Conservation (phyloP, 2,113 vertebrate species). For the Xiphophorus couchianus region DNA sequence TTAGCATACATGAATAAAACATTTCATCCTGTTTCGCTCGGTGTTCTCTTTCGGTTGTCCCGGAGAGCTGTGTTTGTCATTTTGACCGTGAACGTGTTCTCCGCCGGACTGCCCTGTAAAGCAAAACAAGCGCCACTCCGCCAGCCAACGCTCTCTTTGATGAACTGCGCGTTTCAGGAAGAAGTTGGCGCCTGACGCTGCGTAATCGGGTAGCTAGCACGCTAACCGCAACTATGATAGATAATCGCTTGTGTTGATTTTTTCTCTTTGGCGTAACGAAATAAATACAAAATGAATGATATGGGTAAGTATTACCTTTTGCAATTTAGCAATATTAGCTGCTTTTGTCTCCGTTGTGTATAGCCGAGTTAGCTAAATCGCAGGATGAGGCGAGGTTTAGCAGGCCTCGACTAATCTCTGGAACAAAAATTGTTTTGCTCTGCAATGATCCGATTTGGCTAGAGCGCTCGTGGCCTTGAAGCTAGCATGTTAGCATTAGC, state of each 20-base stretch:
- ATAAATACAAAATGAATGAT: constrained; percentile 59
- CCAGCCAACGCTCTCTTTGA: constrained; percentile 10
- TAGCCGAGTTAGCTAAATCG: constrained; percentile 15
- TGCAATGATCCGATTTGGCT: constrained; percentile 15
- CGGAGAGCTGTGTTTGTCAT: constrained; percentile 10
- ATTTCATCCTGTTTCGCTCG: background rate
- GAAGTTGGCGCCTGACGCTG: constrained; percentile 76
- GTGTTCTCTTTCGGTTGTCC: background rate
- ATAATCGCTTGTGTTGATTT: background rate
- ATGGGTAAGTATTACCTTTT: constrained; percentile 61
- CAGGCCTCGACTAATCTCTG: constrained; percentile 77
- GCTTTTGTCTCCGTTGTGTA: background rate
- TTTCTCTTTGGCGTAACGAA: background rate
- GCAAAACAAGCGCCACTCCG: constrained; percentile 37
- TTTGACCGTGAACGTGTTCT: accelerated
- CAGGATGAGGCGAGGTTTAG: constrained; percentile 18
- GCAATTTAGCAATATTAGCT: background rate
- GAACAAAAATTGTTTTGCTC: constrained; percentile 56
- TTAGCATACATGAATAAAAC: background rate
- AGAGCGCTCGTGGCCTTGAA: background rate
- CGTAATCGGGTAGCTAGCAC: constrained; percentile 40
- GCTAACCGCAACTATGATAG: constrained; percentile 51
- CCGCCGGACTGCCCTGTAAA: constrained; percentile 12
- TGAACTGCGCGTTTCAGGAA: constrained; percentile 73
- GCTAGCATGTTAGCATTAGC: background rate